Percentiles rank a stretch among this genome's conserved stretches.
phyloP scores from a whole-genome alignment of 2,888 invertebrate genomes.

The Caenorhabditis wallacei region DNA sequence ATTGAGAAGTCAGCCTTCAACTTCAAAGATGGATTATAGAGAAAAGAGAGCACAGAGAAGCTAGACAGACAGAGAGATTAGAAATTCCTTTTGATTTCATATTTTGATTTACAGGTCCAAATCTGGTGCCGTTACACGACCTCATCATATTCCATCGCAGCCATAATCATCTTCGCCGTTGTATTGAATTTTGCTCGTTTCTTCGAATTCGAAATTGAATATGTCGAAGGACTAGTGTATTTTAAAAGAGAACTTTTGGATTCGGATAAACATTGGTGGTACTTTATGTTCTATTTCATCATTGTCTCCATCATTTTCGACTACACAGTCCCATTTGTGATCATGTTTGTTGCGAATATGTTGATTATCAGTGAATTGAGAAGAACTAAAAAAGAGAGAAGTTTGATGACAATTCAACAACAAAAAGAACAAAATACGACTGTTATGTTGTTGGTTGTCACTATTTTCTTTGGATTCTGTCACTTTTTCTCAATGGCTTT shows the following conservation, averaged over 20 bases:
- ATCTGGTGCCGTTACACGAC: constrained; percentile 63
- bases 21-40: too few species aligned
- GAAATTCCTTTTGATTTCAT: background rate
- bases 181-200: constrained; percentile 60
- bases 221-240: constrained; percentile 36
- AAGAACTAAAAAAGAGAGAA: constrained; percentile 57
- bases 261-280: constrained; percentile 62
- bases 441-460: constrained; percentile 63
- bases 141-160: constrained; percentile 50
- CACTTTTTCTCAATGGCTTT: constrained; percentile 64
- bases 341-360: constrained; percentile 63
- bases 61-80: too few species aligned
- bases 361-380: constrained; percentile 56
- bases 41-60: too few species aligned
- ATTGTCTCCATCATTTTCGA: constrained; percentile 60
- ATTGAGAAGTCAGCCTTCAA: too few species aligned
- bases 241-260: constrained; percentile 55
- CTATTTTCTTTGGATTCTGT: constrained; percentile 65
- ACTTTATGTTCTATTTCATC: constrained; percentile 65
- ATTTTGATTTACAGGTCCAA: constrained; percentile 48
- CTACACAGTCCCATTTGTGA: constrained; percentile 57
- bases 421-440: constrained; percentile 68
- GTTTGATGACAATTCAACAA: constrained; percentile 65
- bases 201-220: constrained; percentile 62
- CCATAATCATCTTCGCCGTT: constrained; percentile 55